A percentile compares a stretch with the other conserved stretches of the same genome.
Evolutionary conservation across 1,140 invertebrate genomes (phyloP).

Genomic region (Rhynchophorus ferrugineus): DNA sequence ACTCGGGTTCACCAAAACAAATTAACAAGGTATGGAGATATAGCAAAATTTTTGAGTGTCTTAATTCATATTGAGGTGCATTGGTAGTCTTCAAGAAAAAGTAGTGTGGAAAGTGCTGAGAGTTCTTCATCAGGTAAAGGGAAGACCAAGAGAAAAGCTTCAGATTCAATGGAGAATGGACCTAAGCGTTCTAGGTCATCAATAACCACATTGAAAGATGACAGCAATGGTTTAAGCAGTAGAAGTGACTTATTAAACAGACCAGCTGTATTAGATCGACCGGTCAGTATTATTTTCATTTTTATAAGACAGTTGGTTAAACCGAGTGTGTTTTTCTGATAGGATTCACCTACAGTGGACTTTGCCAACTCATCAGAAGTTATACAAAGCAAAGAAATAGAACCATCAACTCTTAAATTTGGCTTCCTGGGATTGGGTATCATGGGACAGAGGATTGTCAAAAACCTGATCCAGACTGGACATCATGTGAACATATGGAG

Average conservation of each 20-base stretch:
- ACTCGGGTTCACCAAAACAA: neutral
- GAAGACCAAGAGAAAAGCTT: conserved; percentile 14
- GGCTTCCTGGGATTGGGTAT: conserved; percentile 93
- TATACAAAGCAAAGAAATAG: conserved; percentile 78
- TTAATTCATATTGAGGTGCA: too few species aligned
- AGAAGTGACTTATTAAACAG: conserved; percentile 10
- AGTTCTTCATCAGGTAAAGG: conserved; percentile 13
- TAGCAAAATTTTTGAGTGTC: too few species aligned
- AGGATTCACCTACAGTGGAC: conserved; percentile 69
- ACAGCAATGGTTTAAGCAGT: conserved; percentile 7
- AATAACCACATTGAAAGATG: neutral
- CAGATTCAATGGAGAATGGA: neutral
- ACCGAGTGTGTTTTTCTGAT: conserved; percentile 20
- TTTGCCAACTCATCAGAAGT: conserved; percentile 70
- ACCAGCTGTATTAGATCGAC: conserved; percentile 4
- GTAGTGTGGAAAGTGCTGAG: conserved; percentile 8
- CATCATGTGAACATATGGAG: conserved; percentile 94
- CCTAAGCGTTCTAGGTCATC: neutral
- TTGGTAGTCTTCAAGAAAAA: too few species aligned
- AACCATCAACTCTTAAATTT: conserved; percentile 79
- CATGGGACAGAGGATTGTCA: conserved; percentile 94
- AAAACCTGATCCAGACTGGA: conserved; percentile 88
- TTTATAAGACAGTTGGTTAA: conserved; percentile 6
- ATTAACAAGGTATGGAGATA: conserved; percentile 1
- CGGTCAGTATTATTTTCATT: conserved; percentile 10